A percentile compares a stretch with the other conserved stretches of the same genome.
phyloP scores from a whole-genome alignment of 2,888 invertebrate genomes.

The Encarsia formosa region DNA sequence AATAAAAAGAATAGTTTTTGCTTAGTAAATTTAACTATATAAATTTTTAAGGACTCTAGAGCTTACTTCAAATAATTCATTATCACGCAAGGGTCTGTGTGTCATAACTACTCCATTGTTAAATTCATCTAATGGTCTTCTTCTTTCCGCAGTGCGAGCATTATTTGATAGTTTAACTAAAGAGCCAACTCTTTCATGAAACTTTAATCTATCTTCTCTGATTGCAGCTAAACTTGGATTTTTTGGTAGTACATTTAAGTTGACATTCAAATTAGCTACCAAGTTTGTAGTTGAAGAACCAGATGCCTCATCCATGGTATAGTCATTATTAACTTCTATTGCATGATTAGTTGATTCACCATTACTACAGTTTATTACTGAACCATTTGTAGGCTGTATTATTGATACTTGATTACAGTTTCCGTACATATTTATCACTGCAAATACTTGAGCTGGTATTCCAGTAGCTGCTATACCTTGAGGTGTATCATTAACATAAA shows the following conservation, averaged over 20 bases:
- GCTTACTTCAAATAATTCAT: conserved; percentile 80
- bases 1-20: not conserved
- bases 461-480: conserved; percentile 82
- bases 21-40: too few relatives aligned
- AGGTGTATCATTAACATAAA: conserved; percentile 83
- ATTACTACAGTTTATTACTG: conserved; percentile 14
- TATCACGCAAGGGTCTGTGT: conserved; percentile 77
- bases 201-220: conserved; percentile 65
- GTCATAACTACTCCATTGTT: conserved; percentile 97
- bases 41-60: not conserved
- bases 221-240: conserved; percentile 43
- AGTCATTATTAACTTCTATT: conserved; percentile 46
- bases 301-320: conserved; percentile 36
- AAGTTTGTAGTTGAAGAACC: conserved; percentile 47
- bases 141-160: conserved; percentile 79
- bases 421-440: conserved; percentile 77
- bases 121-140: conserved; percentile 87
- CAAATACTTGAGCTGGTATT: conserved; percentile 71
- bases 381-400: conserved; percentile 45
- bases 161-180: conserved; percentile 81
- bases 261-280: conserved; percentile 49
- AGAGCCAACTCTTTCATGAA: conserved; percentile 85
- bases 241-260: conserved; percentile 48
- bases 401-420: conserved; percentile 76
- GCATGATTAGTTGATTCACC: conserved; percentile 37